Percentiles rank a stretch among this genome's conserved stretches.
These are phyloP conservation scores for Corythaixoides concolor DNA, from an alignment of 2,113 vertebrate species.

Conservation along the genomic window DNA sequence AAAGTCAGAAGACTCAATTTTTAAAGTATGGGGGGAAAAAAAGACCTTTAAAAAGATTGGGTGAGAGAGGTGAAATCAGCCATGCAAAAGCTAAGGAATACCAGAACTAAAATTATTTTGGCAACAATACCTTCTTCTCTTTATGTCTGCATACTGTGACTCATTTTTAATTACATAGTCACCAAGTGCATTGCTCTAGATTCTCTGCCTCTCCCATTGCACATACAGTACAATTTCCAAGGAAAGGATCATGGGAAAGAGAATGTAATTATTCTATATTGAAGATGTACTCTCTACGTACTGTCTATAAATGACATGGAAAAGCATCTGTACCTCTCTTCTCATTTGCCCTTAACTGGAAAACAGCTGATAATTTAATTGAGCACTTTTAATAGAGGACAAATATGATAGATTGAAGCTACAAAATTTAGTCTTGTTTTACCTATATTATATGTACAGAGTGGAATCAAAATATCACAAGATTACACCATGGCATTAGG, in stretches of 20 bases:
- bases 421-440: background rate
- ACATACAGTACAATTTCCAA: background rate
- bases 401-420: background rate
- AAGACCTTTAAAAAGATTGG: background rate
- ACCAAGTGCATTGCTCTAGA: background rate
- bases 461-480: background rate
- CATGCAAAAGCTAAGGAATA: background rate
- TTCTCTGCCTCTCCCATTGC: background rate
- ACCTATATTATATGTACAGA: background rate
- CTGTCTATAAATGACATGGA: background rate
- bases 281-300: background rate
- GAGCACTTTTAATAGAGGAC: background rate
- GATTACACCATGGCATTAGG: background rate
- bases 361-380: background rate
- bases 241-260: background rate
- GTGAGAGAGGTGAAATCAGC: background rate
- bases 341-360: background rate
- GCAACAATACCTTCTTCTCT: background rate
- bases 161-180: background rate
- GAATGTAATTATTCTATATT: background rate
- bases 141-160: background rate
- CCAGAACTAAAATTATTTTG: background rate
- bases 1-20: background rate
- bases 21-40: background rate
- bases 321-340: background rate